A percentile compares a stretch with the other conserved stretches of the same genome.
phyloP scores from a whole-genome alignment of 2,797 vertebrate genomes.

The Cyclopterus lumpus region DNA sequence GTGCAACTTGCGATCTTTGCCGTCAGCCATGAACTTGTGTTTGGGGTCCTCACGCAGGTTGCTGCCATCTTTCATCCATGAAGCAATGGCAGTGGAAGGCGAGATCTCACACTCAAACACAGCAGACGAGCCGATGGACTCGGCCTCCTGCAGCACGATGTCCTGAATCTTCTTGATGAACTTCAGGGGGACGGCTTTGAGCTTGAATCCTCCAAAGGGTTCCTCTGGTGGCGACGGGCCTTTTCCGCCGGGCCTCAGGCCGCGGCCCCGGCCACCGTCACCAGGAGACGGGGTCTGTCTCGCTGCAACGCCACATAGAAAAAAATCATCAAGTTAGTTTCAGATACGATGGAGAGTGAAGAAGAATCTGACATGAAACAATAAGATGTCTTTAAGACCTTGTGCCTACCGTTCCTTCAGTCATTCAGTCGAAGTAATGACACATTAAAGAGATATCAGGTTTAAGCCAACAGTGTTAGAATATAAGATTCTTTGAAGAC shows the following conservation, averaged over 20 bases:
- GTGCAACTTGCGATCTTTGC: conserved; percentile 94
- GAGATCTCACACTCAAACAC: conserved; percentile 96
- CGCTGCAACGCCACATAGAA: conserved; percentile 75
- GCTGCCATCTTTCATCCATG: conserved; percentile 97
- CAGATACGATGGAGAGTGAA: background rate
- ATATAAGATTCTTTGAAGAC: background rate
- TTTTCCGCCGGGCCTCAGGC: conserved; percentile 91
- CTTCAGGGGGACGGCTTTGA: conserved; percentile 96
- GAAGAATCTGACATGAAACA: background rate
- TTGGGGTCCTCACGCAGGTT: conserved; percentile 96
- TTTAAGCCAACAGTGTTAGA: background rate
- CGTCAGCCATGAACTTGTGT: conserved; percentile 95
- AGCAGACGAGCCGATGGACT: conserved; percentile 94
- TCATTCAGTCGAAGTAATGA: background rate
- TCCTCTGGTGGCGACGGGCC: conserved; percentile 96
- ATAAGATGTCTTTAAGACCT: background rate
- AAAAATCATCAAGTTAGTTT: conserved; percentile 31
- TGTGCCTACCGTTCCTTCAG: background rate
- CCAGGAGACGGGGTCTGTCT: conserved; percentile 98
- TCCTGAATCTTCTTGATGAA: conserved; percentile 94
- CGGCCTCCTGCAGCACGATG: conserved; percentile 93
- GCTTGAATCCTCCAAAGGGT: conserved; percentile 91
- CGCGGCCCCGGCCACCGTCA: conserved; percentile 90
- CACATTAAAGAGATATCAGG: background rate
- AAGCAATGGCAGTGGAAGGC: conserved; percentile 93